Evolutionary conservation across 2,113 vertebrate genomes (phyloP), one percentile per base, ranked within the genome.

Genomic region (Aptenodytes forsteri): DNA sequence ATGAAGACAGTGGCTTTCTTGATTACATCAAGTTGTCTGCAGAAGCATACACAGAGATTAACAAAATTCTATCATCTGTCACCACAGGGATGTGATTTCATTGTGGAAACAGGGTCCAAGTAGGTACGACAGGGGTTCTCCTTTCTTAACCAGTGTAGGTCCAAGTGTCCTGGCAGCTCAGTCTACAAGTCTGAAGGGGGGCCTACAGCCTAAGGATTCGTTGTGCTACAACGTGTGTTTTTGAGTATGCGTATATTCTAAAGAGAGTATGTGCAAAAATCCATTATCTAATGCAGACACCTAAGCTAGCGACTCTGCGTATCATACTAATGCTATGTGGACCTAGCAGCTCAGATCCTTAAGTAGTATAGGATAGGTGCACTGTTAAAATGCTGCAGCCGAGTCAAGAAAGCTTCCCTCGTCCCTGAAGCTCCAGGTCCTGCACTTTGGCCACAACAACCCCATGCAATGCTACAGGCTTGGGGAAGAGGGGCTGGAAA

Each of bases 251-350:
- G 32, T 10, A 6, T 58, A 36, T 34, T 64, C 36, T 29, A 65
- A 59, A 25, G 0, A 12, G 62, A 59, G 23, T 26, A 73, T 4
- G 17, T 16, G 40, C 40, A 81, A 54, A 61, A 75, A 12, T 6
- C 49, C 23, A 42, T 9, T n/a, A 52, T 46, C 19, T 21, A 32
- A n/a, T 7, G 54, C 40, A 78, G 64, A 29, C 44, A 34, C 11
- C 26, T 19, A 9, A 47, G 8, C 22, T 15, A 20, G 19, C 2
- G 5, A n/a, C 22, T 47, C n/a, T 59, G 23, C 10, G n/a, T 26
- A 17, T 40, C 22, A 2, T 1, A 23, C 0, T 21, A 78, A 46
- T 11, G 13, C 5, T 4, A 3, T 0, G 9, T 2, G 38, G 18
- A 34, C 2, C 9, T 20, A 66, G 46, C 42, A 79, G 82, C 78